A percentile compares a stretch with the other conserved stretches of the same genome.
Conservation (phyloP, 2,888 invertebrate genomes). For the Sminthurides aquaticus region DNA sequence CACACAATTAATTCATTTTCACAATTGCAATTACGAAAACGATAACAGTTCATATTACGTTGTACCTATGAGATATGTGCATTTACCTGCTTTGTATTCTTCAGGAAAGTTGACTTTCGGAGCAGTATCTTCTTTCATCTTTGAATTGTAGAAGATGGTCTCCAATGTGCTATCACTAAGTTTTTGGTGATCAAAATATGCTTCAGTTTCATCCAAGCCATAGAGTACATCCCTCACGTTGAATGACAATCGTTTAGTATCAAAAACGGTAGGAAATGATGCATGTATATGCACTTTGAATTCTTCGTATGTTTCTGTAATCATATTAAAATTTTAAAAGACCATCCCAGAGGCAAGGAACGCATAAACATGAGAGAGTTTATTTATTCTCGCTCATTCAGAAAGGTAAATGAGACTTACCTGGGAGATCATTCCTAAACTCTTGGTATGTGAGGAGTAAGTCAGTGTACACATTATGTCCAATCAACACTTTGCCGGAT, state of each 20-base stretch:
- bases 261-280: slow-evolving; percentile 62
- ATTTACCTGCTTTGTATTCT: slow-evolving; percentile 17
- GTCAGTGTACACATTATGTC: slow-evolving; percentile 68
- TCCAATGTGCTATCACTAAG: not conserved
- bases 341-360: too few species aligned
- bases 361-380: too few species aligned
- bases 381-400: too few species aligned
- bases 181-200: not conserved
- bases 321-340: too few species aligned
- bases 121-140: not conserved
- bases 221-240: not conserved
- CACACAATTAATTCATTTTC: too few species aligned
- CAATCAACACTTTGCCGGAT: slow-evolving; percentile 62
- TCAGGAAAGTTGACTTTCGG: slow-evolving; percentile 1
- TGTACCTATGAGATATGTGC: too few species aligned
- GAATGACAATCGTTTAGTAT: slow-evolving; percentile 62
- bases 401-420: slow-evolving; percentile 7
- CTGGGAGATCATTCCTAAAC: slow-evolving; percentile 63
- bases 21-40: too few species aligned
- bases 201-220: slow-evolving; percentile 6
- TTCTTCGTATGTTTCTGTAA: slow-evolving; percentile 50
- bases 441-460: slow-evolving; percentile 62
- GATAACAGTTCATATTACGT: too few species aligned
- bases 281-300: slow-evolving; percentile 59
- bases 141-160: slow-evolving; percentile 1